Base-by-base conservation (phyloP, 2,797 vertebrate species). In the Melanotaenia pygmaea region DNA sequence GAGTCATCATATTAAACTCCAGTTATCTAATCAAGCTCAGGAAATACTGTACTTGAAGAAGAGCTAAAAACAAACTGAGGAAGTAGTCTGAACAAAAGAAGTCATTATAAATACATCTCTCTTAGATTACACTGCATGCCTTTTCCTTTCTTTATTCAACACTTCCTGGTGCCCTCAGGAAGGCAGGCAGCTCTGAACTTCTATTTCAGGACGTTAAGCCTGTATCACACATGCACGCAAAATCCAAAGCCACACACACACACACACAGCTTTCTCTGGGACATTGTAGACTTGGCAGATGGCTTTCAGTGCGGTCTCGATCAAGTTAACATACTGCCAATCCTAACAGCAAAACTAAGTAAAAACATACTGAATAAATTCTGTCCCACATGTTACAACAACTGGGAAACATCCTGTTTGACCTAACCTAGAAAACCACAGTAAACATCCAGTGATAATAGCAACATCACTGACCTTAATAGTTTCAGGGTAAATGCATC, bases 111-210 rank as follows among this genome's bases (percentile, higher is more conserved):
- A 76, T 62, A 35, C 22, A 35, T 38, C 40, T 69, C 32, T 22
- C 61, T 77, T 77, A 83, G 74, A 89, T 88, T 63, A 74, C 64
- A 26, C 26, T 32, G 45, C 59, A 65, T 14, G 65, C 64, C 13
- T 30, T 77, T 90, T 88, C 89, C 85, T 88, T 91, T 82, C 87
- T 81, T 61, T 57, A 61, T 83, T 81, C 50, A 68, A 53, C 66
- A 77, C 76, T 90, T 88, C 84, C 85, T 83, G 69, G 83, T 38
- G 74, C 18, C 70, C 47, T 53, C 56, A 88, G 84, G 85, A 90
- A 86, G 76, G 79, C 38, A 38, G 74, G 74, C 32, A 18, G 72
- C 60, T 86, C 66, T 68, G 43, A 37, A 74, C 85, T 77, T 86
- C 81, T 86, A 84, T 86, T 90, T 77, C 57, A 73, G 76, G 75